Conservation (phyloP, 1,140 invertebrate species). For the Sweltsa coloradensis region DNA sequence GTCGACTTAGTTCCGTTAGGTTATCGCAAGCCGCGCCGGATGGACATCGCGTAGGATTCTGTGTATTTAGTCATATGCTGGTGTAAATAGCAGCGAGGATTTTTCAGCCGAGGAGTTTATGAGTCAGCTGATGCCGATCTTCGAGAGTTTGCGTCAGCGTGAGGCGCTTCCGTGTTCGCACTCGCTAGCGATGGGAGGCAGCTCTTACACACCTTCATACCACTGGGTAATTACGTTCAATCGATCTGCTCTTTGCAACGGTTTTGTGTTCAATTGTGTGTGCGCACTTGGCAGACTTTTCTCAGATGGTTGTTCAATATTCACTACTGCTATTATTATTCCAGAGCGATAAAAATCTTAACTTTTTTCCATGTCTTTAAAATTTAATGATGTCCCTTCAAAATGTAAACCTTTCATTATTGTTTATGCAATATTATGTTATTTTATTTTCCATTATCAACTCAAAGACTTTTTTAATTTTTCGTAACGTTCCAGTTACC, state of each 20-base stretch:
- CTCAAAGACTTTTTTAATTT: no score
- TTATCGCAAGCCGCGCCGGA: no score
- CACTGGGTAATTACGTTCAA: slow-evolving; percentile 57
- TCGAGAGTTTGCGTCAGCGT: slow-evolving; percentile 78
- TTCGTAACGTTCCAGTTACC: no score
- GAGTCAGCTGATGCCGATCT: slow-evolving; percentile 84
- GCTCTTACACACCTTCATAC: slow-evolving; percentile 42
- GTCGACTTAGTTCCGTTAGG: no score
- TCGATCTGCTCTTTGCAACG: slow-evolving; percentile 18
- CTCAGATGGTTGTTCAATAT: not conserved
- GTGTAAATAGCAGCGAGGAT: slow-evolving; percentile 18
- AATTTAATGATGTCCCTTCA: no score
- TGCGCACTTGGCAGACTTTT: not conserved
- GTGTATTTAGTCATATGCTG: not conserved
- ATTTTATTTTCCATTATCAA: no score
- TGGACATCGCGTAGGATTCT: no score
- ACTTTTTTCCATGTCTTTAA: not conserved
- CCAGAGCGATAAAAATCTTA: not conserved
- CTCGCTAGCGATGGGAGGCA: slow-evolving; percentile 63
- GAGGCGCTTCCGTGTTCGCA: slow-evolving; percentile 78
- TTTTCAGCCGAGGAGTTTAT: slow-evolving; percentile 75
- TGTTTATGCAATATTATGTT: no score
- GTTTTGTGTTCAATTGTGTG: not conserved
- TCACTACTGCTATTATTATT: not conserved
- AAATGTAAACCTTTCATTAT: no score